These are phyloP conservation scores for Anhinga anhinga DNA, from an alignment of 2,113 vertebrate species.

Conservation along the genomic window DNA sequence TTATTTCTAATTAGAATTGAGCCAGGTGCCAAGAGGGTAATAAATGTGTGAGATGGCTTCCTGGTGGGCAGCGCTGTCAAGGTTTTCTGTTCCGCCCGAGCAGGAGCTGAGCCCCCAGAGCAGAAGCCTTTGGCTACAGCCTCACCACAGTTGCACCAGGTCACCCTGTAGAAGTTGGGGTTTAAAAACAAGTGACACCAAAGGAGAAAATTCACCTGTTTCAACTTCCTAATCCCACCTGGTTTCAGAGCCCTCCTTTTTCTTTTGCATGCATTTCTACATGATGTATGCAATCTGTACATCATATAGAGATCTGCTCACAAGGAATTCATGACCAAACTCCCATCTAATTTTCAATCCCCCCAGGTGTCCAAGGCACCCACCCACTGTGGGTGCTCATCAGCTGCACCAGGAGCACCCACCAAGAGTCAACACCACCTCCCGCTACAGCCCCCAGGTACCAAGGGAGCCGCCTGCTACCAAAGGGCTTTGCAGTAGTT, in stretches of 20 bases:
- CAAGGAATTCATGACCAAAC: not conserved
- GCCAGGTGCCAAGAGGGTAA: not conserved
- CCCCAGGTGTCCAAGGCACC: fast-evolving
- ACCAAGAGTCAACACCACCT: fast-evolving
- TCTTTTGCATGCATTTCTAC: not conserved
- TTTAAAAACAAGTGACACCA: not conserved
- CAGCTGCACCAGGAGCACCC: not conserved
- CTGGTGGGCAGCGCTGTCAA: not conserved
- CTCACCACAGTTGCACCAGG: not conserved
- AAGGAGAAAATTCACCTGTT: not conserved
- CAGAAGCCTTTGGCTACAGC: not conserved
- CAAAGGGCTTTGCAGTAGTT: not conserved
- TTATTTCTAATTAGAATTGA: not conserved
- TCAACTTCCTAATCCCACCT: not conserved
- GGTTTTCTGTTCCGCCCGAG: not conserved
- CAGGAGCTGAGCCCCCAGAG: not conserved
- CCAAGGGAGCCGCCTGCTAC: fast-evolving
- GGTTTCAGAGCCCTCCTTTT: not conserved
- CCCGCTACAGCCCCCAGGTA: fast-evolving
- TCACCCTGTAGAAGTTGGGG: fast-evolving
- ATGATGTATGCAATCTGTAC: too few relatives aligned
- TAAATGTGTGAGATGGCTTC: not conserved
- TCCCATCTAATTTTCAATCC: fast-evolving
- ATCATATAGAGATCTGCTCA: not conserved
- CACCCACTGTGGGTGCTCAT: not conserved